These are phyloP conservation scores for Diarsia mendica DNA, from an alignment of 2,888 invertebrate genomes.

Conservation along the genomic window DNA sequence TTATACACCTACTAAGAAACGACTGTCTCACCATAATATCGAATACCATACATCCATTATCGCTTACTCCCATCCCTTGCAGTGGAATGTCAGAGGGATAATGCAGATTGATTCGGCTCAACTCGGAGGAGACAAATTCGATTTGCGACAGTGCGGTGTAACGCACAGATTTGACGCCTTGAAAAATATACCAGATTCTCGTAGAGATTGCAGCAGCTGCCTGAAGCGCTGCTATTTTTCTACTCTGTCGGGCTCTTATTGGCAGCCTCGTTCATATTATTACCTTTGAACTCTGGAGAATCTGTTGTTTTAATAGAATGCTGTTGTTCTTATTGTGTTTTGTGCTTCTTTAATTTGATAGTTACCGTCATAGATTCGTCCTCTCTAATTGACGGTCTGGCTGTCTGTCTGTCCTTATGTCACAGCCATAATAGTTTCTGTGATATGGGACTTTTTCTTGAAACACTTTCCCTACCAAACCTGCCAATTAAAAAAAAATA, in stretches of 20 bases:
- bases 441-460: too few species aligned
- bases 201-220: slow-evolving; percentile 48
- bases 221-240: slow-evolving; percentile 35
- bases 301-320: not conserved
- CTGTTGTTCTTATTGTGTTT: not conserved
- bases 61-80: slow-evolving; percentile 27
- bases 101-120: slow-evolving; percentile 89
- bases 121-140: slow-evolving; percentile 86
- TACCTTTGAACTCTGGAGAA: slow-evolving; percentile 16
- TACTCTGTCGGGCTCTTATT: slow-evolving; percentile 31
- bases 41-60: not conserved
- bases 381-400: too few species aligned
- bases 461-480: too few species aligned
- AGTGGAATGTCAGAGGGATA: slow-evolving; percentile 73
- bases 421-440: too few species aligned
- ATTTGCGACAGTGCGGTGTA: slow-evolving; percentile 79
- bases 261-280: not conserved
- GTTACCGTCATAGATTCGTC: too few species aligned
- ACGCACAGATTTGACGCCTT: slow-evolving; percentile 75
- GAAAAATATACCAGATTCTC: slow-evolving; percentile 78
- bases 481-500: too few species aligned
- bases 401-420: too few species aligned
- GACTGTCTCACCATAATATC: not conserved
- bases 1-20: not conserved
- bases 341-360: not conserved